Evolutionary conservation across 2,888 invertebrate genomes (phyloP).

Genomic region (Patella ulyssiponensis): DNA sequence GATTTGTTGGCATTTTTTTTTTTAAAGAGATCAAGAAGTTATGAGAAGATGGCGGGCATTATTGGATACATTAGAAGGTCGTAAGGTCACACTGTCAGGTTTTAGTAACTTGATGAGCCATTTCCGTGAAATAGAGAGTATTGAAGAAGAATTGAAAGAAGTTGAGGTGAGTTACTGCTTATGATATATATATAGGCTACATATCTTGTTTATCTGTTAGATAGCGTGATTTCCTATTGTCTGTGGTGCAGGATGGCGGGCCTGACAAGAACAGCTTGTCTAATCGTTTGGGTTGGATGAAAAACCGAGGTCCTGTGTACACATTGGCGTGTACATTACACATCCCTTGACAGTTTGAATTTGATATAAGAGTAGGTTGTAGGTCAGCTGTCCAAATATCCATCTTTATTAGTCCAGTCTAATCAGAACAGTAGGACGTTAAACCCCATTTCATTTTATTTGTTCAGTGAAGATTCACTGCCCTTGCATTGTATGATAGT

Average conservation of each 20-base stretch:
- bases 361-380: too few relatives aligned
- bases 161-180: slow-evolving; percentile 79
- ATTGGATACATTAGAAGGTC: slow-evolving; percentile 87
- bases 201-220: not conserved
- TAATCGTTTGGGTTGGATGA: too few relatives aligned
- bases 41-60: slow-evolving; percentile 90
- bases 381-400: too few relatives aligned
- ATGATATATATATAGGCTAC: not conserved
- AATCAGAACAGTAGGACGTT: too few relatives aligned
- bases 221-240: not conserved
- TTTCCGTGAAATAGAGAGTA: slow-evolving; percentile 91
- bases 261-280: too few relatives aligned
- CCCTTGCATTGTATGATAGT: not conserved
- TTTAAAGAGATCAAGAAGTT: slow-evolving; percentile 81
- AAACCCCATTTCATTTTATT: not conserved
- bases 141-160: slow-evolving; percentile 86
- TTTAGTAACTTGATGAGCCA: slow-evolving; percentile 90
- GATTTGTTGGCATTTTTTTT: slow-evolving; percentile 35
- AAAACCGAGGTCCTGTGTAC: too few relatives aligned
- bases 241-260: too few relatives aligned
- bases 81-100: slow-evolving; percentile 73
- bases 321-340: too few relatives aligned
- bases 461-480: too few relatives aligned
- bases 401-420: too few relatives aligned
- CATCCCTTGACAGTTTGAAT: too few relatives aligned